Conservation (phyloP, 1,140 invertebrate species). For the Bacillus rossius region DNA sequence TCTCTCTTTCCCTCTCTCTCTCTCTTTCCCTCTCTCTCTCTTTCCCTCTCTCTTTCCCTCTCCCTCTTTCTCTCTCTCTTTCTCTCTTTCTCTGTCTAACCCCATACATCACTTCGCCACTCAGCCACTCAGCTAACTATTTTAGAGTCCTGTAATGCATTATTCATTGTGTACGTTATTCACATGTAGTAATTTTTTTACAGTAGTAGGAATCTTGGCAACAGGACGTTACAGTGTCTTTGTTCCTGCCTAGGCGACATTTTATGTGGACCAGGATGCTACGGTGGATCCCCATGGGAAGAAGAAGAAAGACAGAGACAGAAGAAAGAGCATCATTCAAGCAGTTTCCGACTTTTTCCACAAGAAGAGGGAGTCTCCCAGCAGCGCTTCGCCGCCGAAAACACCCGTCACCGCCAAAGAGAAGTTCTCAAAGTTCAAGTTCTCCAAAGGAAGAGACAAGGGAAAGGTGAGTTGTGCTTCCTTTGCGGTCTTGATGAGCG, state of each 20-base stretch:
- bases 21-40: too few species aligned
- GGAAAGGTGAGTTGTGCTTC: slow-evolving; percentile 51
- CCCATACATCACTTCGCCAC: too few species aligned
- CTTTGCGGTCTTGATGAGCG: background rate
- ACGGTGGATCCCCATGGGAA: background rate
- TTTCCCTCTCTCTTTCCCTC: too few species aligned
- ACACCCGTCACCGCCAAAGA: slow-evolving; percentile 32
- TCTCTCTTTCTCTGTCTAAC: too few species aligned
- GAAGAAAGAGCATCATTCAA: slow-evolving; percentile 77
- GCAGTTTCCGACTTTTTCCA: slow-evolving; percentile 73
- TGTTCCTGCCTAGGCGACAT: background rate
- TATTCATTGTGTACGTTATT: too few species aligned
- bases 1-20: too few species aligned
- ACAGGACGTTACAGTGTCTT: slow-evolving; percentile 1
- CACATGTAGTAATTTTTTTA: too few species aligned
- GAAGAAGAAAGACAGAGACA: slow-evolving; percentile 50
- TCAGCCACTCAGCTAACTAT: too few species aligned
- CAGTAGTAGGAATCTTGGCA: too few species aligned
- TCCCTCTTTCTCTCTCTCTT: too few species aligned
- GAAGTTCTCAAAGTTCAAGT: slow-evolving; percentile 52
- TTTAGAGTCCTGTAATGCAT: too few species aligned
- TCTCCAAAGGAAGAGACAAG: slow-evolving; percentile 61
- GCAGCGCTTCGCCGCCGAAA: slow-evolving; percentile 37
- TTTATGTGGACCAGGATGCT: background rate
- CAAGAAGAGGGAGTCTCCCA: slow-evolving; percentile 46